phyloP scores from a whole-genome alignment of 1,140 invertebrate species.

The Chrysopa pallens region DNA sequence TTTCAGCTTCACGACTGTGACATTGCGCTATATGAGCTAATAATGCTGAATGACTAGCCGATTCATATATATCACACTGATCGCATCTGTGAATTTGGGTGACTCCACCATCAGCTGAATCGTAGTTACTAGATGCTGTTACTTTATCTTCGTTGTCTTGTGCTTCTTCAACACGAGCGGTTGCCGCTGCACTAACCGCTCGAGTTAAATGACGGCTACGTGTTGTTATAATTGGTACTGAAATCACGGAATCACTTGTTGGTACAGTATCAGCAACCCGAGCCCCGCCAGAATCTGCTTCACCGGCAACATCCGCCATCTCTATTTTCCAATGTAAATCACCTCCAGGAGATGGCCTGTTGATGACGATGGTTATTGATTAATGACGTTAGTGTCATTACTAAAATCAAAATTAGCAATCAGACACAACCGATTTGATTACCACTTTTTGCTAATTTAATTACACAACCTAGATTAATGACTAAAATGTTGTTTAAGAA shows the following conservation, averaged over 20 bases:
- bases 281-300: constrained; percentile 4
- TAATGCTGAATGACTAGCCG: constrained; percentile 35
- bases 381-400: no score
- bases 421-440: no score
- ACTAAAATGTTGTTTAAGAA: no score
- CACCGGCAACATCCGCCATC: neutral
- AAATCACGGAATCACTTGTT: no score
- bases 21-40: constrained; percentile 40
- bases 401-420: no score
- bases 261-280: neutral
- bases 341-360: neutral
- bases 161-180: constrained; percentile 18
- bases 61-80: constrained; percentile 47
- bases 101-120: constrained; percentile 32
- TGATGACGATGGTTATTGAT: no score
- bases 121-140: constrained; percentile 37
- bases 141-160: constrained; percentile 19
- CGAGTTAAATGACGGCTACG: neutral
- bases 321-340: constrained; percentile 1
- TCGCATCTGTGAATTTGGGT: constrained; percentile 36
- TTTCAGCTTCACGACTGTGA: constrained; percentile 8
- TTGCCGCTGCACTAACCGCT: constrained; percentile 1
- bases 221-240: no score
- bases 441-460: no score
- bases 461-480: no score